These are phyloP conservation scores for Ambastaia sidthimunki DNA, from an alignment of 2,797 vertebrate species.

Conservation along the genomic window DNA sequence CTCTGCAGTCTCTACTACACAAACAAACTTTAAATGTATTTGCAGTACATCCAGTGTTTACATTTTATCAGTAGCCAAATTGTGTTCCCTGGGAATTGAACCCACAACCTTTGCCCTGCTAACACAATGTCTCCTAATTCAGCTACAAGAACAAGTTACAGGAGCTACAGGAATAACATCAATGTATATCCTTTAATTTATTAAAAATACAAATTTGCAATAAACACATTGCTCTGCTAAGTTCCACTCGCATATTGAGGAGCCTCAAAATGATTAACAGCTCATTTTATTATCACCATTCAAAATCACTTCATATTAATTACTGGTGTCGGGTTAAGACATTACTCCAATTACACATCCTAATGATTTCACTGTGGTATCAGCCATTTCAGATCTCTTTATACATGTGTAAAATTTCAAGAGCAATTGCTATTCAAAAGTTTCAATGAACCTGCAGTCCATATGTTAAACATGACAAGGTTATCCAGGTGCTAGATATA, in stretches of 20 bases:
- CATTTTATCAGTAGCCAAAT: no score
- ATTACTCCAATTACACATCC: conserved; percentile 16
- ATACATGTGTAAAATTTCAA: background rate
- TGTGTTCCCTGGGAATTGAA: no score
- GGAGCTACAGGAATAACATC: no score
- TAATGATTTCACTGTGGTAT: conserved; percentile 21
- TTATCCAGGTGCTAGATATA: background rate
- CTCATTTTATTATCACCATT: conserved; percentile 37
- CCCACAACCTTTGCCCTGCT: no score
- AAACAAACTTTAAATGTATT: background rate
- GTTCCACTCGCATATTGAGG: background rate
- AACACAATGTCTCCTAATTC: no score
- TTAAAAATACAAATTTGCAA: background rate
- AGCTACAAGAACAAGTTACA: no score
- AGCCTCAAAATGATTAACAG: conserved; percentile 19
- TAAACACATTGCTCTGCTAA: conserved; percentile 21
- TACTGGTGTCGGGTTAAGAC: conserved; percentile 35
- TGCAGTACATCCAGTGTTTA: no score
- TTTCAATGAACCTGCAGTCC: background rate
- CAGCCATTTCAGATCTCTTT: background rate
- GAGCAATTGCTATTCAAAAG: background rate
- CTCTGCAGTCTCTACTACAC: background rate
- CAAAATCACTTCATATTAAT: conserved; percentile 36
- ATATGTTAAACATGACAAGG: background rate
- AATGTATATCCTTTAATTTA: background rate